Percentiles rank a stretch among this genome's conserved stretches.
These are phyloP conservation scores for Petrolisthes cinctipes DNA, from an alignment of 2,888 invertebrate genomes.

Conservation along the genomic window DNA sequence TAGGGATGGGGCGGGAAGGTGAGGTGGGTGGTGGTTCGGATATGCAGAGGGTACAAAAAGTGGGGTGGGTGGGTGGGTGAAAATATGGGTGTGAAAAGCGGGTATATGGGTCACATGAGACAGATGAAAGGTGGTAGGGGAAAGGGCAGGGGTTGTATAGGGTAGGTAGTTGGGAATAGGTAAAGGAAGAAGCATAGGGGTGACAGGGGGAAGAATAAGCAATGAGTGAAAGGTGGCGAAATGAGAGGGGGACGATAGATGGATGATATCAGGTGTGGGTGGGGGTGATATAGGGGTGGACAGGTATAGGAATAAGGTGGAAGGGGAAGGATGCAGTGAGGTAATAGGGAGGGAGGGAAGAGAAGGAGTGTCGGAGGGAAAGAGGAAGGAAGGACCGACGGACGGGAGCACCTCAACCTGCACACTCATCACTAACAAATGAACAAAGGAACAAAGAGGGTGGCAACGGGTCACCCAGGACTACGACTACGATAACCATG, in stretches of 20 bases:
- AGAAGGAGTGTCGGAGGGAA: neutral
- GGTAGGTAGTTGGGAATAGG: neutral
- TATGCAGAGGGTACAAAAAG: neutral
- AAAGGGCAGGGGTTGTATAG: neutral
- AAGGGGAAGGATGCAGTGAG: neutral
- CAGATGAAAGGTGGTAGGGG: neutral
- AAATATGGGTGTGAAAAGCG: neutral
- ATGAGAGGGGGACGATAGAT: neutral
- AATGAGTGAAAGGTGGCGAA: neutral
- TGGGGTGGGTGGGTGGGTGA: neutral
- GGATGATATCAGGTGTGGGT: neutral
- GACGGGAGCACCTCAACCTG: neutral
- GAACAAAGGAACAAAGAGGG: constrained; percentile 39
- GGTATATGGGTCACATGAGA: neutral
- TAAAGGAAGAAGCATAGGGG: neutral
- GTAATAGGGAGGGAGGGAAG: neutral
- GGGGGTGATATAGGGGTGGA: neutral
- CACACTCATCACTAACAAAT: constrained; percentile 46
- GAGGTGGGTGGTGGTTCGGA: neutral
- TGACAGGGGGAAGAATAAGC: neutral
- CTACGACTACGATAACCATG: neutral
- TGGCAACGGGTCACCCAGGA: constrained; percentile 37
- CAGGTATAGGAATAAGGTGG: neutral
- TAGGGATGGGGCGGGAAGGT: neutral
- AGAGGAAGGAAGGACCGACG: neutral